Evolutionary conservation across 1,140 invertebrate genomes (phyloP).

Genomic region (Camponotus floridanus): DNA sequence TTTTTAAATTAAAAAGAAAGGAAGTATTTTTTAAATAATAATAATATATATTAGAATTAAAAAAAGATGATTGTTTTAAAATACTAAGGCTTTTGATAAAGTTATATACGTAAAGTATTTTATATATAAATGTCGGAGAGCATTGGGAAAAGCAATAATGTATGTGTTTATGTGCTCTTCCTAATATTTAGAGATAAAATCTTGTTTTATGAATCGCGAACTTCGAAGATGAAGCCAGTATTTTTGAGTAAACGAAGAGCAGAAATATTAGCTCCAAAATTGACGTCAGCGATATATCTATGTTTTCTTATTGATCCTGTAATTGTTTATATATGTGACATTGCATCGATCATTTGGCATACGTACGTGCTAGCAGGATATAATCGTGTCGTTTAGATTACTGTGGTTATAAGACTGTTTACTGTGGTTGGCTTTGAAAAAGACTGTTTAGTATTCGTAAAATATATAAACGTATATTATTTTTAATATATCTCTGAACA

Average conservation of each 20-base stretch:
- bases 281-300: conserved; percentile 39
- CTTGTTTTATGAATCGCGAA: neutral
- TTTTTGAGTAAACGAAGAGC: neutral
- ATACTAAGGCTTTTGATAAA: neutral
- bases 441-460: neutral
- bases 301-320: conserved; percentile 32
- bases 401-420: conserved; percentile 20
- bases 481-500: neutral
- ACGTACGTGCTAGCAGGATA: neutral
- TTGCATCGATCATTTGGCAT: conserved; percentile 41
- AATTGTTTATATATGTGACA: conserved; percentile 44
- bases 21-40: neutral
- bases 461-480: neutral
- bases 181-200: neutral
- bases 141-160: neutral
- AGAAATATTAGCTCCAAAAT: conserved; percentile 27
- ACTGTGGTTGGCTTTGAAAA: neutral
- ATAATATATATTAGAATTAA: neutral
- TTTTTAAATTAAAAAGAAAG: neutral
- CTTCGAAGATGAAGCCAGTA: neutral
- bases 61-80: neutral
- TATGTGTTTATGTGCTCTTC: neutral
- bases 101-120: neutral
- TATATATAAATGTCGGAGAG: neutral
- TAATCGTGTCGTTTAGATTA: conserved; percentile 24